Evolutionary conservation across 2,113 vertebrate genomes (phyloP), one percentile per base, ranked within the genome.

Genomic region (Bufo bufo): DNA sequence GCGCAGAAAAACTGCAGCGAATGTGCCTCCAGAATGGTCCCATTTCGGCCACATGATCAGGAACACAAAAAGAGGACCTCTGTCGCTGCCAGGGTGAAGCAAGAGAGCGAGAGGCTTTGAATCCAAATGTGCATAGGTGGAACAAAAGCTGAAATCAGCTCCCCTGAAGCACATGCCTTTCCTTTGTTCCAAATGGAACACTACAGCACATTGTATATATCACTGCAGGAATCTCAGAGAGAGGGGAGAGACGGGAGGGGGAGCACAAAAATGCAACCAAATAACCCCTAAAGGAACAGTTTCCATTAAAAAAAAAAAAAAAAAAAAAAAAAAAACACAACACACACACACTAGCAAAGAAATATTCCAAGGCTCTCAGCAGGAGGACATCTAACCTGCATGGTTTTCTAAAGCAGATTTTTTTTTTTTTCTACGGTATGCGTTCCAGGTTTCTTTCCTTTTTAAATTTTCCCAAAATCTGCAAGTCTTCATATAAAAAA

Each of bases 251-350:
- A 33, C 33, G 74, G 85, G 74, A n/a, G 0, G 43, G n/a, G 72
- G 47, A 72, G 43, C 47, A 16, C 84, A 49, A 88, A 79, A 81
- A 85, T 86, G 75, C 54, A 84, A 87, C 77, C 59, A 66, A 81
- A 91, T 91, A 91, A 49, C 91, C 92, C 91, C 90, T 85, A 63
- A 81, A 91, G 92, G 85, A 91, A 91, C 89, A 93, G 91, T 90
- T 77, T 91, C 54, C 90, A 92, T 91, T 92, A 90, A 90, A 49
- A 1, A 49, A 33, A 74, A 74, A 47, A 74, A 74, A 74, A 74
- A 74, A 47, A n/a, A n/a, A n/a, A n/a, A n/a, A n/a, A n/a, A n/a
- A n/a, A n/a, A n/a, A 63, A 90, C 85, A 84, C 59, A 13, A 63
- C 90, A 90, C 54, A 71, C 65, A 90, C 72, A 65, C 77, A 47